A percentile compares a stretch with the other conserved stretches of the same genome.
Conservation (phyloP, 2,797 vertebrate species). For the Avahi laniger region DNA sequence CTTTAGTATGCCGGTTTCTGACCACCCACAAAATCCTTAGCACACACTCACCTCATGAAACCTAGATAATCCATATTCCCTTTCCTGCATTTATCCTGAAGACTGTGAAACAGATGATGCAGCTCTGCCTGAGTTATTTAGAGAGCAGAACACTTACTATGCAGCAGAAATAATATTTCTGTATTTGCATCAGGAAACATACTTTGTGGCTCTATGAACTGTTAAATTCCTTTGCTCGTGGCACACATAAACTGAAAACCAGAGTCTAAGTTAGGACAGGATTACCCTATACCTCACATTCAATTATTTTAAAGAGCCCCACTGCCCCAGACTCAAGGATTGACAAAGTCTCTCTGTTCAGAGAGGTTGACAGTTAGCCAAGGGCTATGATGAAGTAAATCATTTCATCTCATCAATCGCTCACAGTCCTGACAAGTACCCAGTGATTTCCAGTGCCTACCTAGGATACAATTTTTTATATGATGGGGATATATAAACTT, state of each 20-base stretch:
- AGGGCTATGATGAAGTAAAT: background rate
- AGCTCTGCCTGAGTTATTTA: background rate
- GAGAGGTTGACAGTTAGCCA: background rate
- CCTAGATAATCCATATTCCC: background rate
- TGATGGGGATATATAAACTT: background rate
- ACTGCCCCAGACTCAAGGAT: background rate
- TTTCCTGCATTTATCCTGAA: background rate
- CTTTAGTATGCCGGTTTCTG: background rate
- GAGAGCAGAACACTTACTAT: background rate
- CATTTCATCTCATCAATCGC: background rate
- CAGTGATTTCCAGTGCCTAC: background rate
- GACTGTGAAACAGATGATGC: background rate
- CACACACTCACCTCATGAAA: background rate
- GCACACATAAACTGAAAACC: background rate
- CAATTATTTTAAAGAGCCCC: background rate
- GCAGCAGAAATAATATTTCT: background rate
- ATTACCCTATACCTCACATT: background rate
- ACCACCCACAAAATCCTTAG: background rate
- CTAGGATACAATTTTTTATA: background rate
- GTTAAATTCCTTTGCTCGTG: background rate
- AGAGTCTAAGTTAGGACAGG: background rate
- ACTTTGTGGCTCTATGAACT: background rate
- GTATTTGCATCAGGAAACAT: background rate
- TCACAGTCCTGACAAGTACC: background rate
- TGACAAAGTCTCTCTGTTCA: background rate